phyloP scores from a whole-genome alignment of 2,797 vertebrate genomes.

The Halcyon chelicuti region DNA sequence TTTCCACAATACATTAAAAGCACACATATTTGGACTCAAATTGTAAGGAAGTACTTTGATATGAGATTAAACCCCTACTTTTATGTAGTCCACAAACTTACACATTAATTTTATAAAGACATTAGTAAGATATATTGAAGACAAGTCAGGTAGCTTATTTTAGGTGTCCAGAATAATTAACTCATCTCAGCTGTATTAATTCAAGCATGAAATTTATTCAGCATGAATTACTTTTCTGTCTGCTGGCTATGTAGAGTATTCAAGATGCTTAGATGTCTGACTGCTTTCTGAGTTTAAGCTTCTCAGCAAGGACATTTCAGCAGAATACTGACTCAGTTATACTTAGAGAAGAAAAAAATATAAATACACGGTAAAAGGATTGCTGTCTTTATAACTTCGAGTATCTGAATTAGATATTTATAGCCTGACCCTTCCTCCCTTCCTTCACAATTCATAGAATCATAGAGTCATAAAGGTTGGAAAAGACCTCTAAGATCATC shows the following conservation, averaged over 20 bases:
- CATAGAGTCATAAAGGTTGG: too few species aligned
- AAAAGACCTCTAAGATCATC: too few species aligned
- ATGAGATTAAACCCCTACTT: background rate
- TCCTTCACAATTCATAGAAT: background rate
- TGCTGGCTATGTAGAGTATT: background rate
- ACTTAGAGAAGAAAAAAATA: background rate
- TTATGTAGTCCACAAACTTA: background rate
- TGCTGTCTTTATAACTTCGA: background rate
- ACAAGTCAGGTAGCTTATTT: background rate
- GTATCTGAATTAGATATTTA: background rate
- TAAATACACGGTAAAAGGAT: background rate
- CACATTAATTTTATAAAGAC: background rate
- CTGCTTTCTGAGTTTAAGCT: background rate
- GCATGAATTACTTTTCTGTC: background rate
- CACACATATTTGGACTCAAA: background rate
- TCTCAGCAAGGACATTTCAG: background rate
- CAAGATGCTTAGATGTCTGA: background rate
- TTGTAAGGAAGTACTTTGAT: background rate
- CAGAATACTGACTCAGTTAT: background rate
- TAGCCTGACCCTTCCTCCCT: fast-evolving
- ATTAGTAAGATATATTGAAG: background rate
- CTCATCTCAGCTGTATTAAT: background rate
- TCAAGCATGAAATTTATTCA: background rate
- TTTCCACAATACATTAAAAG: background rate
- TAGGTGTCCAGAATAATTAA: background rate